phyloP scores from a whole-genome alignment of 2,888 invertebrate genomes.

The Hydriomena furcata region DNA sequence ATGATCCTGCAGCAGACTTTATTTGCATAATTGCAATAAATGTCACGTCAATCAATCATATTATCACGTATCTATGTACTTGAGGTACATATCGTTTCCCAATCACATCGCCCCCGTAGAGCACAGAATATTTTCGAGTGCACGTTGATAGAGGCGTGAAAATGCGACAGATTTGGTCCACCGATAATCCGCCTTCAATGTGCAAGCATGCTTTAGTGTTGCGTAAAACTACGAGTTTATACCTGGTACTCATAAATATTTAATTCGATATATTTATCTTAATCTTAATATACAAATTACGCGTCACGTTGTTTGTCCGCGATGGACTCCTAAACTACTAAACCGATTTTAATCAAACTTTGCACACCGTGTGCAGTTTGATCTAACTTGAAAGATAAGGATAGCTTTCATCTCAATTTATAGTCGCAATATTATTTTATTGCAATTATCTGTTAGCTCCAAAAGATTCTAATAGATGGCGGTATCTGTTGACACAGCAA shows the following conservation, averaged over 20 bases:
- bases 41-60: conserved; percentile 50
- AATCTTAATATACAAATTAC: background rate
- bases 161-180: conserved; percentile 52
- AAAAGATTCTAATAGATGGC: no score
- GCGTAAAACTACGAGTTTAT: conserved; percentile 37
- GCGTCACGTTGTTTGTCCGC: no score
- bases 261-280: conserved; percentile 4
- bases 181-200: conserved; percentile 37
- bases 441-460: no score
- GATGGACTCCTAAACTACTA: no score
- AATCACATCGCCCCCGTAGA: conserved; percentile 16
- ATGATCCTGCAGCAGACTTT: conserved; percentile 16
- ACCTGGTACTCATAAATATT: background rate
- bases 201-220: conserved; percentile 31
- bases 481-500: no score
- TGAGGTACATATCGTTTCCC: conserved; percentile 1
- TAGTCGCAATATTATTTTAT: no score
- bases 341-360: no score
- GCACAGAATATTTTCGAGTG: background rate
- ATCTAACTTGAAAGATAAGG: no score
- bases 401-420: no score
- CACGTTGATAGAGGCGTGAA: conserved; percentile 35
- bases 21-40: conserved; percentile 44
- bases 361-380: no score
- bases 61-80: conserved; percentile 8